These are phyloP conservation scores for Serripes groenlandicus DNA, from an alignment of 2,888 invertebrate genomes.

Conservation along the genomic window DNA sequence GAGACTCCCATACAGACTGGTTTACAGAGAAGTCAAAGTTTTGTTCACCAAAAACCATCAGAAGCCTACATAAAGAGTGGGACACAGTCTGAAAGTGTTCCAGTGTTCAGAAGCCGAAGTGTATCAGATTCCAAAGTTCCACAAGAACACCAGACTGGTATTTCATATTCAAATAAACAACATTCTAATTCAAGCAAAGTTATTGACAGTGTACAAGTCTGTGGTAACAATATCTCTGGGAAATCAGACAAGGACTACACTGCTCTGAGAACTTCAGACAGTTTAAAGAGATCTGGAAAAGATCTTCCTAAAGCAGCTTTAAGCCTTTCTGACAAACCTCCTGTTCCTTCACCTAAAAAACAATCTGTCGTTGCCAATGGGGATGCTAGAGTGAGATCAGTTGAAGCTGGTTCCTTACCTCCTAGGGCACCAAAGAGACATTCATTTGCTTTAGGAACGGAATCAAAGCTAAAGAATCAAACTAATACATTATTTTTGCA, in stretches of 20 bases:
- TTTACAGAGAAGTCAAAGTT: constrained; percentile 62
- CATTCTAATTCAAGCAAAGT: neutral
- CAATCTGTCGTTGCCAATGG: constrained; percentile 2
- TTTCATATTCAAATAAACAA: neutral
- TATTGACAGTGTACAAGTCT: neutral
- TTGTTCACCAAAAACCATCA: constrained; percentile 42
- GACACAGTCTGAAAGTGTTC: neutral
- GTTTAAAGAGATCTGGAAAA: neutral
- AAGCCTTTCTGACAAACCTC: neutral
- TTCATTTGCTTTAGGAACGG: constrained; percentile 17
- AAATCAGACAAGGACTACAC: neutral
- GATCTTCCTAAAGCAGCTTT: neutral
- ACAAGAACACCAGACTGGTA: neutral
- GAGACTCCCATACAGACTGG: constrained; percentile 38
- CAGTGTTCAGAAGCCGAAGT: constrained; percentile 37
- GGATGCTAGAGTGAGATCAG: neutral
- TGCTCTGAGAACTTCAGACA: neutral
- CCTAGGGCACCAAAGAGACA: constrained; percentile 20
- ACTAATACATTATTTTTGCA: neutral
- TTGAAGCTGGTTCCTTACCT: constrained; percentile 25
- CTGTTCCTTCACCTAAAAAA: neutral
- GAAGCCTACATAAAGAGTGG: constrained; percentile 41
- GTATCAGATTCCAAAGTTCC: constrained; percentile 33
- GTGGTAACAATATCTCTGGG: neutral
- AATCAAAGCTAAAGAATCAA: neutral